Evolutionary conservation across 2,888 invertebrate species (phyloP).

Genomic region (Aelia acuminata): DNA sequence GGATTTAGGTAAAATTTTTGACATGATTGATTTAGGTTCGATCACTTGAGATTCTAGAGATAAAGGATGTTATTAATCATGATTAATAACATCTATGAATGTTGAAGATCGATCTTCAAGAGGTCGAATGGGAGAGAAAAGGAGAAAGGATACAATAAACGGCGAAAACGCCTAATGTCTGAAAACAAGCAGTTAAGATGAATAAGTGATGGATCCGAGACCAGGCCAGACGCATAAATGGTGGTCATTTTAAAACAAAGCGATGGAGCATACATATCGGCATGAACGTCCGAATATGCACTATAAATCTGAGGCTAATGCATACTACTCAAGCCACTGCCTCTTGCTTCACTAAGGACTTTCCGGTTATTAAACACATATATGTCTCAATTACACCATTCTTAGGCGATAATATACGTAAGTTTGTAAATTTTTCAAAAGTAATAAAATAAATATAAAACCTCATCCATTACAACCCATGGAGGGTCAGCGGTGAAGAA

Average conservation of each 20-base stretch:
- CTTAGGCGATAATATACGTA: too few species aligned
- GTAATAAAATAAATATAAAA: too few species aligned
- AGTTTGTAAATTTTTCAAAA: too few species aligned
- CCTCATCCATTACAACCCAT: too few species aligned
- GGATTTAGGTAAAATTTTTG: too few species aligned
- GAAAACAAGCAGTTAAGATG: neutral
- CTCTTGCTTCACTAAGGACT: neutral
- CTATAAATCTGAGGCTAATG: neutral
- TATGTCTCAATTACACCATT: too few species aligned
- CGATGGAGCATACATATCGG: neutral
- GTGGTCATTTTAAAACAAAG: slow-evolving; percentile 32
- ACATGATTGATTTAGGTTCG: too few species aligned
- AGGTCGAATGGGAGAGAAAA: neutral
- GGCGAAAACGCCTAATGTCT: neutral
- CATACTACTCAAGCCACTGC: neutral
- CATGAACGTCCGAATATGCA: neutral
- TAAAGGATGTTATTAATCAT: too few species aligned
- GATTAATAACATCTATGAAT: too few species aligned
- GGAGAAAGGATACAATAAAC: neutral
- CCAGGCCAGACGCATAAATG: slow-evolving; percentile 23
- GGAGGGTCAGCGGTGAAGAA: too few species aligned
- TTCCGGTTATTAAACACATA: neutral
- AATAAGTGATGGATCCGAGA: neutral
- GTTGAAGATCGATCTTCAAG: neutral
- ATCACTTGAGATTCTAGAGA: too few species aligned